phyloP scores from a whole-genome alignment of 2,797 vertebrate species.

The Falco berigora region DNA sequence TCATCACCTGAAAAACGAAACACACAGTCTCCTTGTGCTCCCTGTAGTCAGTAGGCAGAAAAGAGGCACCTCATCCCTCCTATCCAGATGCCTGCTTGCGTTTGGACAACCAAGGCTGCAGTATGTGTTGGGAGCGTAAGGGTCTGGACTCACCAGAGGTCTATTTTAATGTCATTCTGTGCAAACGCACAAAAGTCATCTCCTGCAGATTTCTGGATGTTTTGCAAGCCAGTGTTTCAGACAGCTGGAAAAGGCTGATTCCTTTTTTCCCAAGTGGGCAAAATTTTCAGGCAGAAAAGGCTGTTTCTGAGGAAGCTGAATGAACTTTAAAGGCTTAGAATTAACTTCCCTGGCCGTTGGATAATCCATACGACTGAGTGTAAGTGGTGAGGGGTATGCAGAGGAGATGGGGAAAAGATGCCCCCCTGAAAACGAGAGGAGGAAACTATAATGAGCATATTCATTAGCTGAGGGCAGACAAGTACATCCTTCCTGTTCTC shows the following conservation, averaged over 20 bases:
- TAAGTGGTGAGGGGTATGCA: background rate
- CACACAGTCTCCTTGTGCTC: background rate
- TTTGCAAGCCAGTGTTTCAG: conserved; percentile 14
- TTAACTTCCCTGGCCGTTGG: background rate
- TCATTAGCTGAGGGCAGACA: background rate
- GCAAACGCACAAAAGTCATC: background rate
- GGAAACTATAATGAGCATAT: background rate
- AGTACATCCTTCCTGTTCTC: background rate
- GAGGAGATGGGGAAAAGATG: background rate
- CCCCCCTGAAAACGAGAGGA: background rate
- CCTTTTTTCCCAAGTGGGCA: background rate
- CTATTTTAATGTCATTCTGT: background rate
- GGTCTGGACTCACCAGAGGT: background rate
- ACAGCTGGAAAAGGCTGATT: conserved; percentile 1
- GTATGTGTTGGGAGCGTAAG: background rate
- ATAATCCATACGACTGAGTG: background rate
- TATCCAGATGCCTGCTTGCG: background rate
- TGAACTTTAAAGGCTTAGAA: background rate
- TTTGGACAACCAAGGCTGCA: background rate
- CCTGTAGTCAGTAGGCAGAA: background rate
- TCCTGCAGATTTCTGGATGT: conserved; percentile 1
- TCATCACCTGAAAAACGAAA: background rate
- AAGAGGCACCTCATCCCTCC: background rate
- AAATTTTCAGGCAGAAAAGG: background rate
- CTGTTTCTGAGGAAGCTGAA: background rate